Evolutionary conservation across 2,797 vertebrate species (phyloP).

Genomic region (Lepilemur ruficaudatus): DNA sequence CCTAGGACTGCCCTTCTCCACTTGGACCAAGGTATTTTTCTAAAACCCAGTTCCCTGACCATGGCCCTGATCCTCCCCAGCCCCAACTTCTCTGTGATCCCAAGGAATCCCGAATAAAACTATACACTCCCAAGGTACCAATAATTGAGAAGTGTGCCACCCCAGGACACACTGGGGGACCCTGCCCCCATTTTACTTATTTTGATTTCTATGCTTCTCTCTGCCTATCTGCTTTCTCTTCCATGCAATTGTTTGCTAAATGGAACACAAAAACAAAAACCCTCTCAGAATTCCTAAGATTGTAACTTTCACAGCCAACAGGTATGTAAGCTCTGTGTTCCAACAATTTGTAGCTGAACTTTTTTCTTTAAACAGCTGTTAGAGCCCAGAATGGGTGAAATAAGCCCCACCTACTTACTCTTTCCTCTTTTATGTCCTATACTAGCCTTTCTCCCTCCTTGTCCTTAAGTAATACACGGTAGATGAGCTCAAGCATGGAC

Average conservation of each 20-base stretch:
- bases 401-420: neutral
- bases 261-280: conserved; percentile 38
- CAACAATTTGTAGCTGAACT: neutral
- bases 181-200: neutral
- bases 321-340: neutral
- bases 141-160: neutral
- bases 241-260: neutral
- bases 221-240: neutral
- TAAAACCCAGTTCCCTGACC: conserved; percentile 1
- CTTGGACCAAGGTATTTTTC: neutral
- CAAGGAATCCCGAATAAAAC: neutral
- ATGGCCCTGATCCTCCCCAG: neutral
- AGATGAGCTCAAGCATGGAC: neutral
- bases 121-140: neutral
- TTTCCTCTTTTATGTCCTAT: conserved; percentile 32
- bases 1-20: neutral
- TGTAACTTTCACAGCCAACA: neutral
- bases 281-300: neutral
- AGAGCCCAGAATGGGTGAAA: neutral
- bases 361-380: conserved; percentile 23
- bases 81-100: neutral
- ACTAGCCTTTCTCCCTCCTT: neutral
- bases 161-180: neutral
- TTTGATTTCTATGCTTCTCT: neutral
- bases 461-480: neutral